phyloP scores from a whole-genome alignment of 2,113 vertebrate species.

The Siniperca chuatsi region DNA sequence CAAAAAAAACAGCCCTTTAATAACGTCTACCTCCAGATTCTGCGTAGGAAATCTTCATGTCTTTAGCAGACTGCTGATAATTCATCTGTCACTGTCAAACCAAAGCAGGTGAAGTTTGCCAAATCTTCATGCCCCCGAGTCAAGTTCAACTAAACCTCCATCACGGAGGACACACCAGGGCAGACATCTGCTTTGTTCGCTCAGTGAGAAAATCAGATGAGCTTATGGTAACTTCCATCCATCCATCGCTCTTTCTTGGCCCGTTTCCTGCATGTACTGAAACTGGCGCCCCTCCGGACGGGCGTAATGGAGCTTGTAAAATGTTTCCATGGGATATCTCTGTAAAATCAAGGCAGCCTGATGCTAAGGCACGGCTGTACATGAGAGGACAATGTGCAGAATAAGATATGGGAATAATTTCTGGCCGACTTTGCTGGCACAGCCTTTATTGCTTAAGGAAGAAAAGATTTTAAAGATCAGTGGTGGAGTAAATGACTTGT shows the following conservation, averaged over 20 bases:
- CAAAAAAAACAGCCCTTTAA: background rate
- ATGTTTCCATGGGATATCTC: constrained; percentile 43
- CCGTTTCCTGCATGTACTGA: constrained; percentile 39
- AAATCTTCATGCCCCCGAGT: constrained; percentile 14
- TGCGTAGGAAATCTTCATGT: background rate
- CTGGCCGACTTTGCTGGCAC: background rate
- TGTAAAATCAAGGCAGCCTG: constrained; percentile 36
- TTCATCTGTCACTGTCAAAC: constrained; percentile 39
- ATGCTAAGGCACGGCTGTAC: constrained; percentile 26
- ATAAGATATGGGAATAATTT: constrained; percentile 19
- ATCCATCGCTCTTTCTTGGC: constrained; percentile 15
- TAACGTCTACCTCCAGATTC: constrained; percentile 1
- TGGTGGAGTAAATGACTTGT: constrained; percentile 6
- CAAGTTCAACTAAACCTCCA: constrained; percentile 15
- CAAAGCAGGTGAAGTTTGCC: constrained; percentile 4
- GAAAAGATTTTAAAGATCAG: background rate
- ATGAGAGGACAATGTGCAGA: constrained; percentile 17
- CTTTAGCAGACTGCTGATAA: constrained; percentile 44
- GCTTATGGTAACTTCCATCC: constrained; percentile 5
- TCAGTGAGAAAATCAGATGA: constrained; percentile 5
- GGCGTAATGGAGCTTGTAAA: constrained; percentile 59
- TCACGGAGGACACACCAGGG: background rate
- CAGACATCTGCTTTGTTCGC: constrained; percentile 47
- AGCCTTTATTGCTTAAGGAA: background rate
- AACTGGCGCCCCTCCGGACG: constrained; percentile 28